Percentiles rank a stretch among this genome's conserved stretches.
Evolutionary conservation across 2,797 vertebrate species (phyloP).

Genomic region (Arvicola amphibius): DNA sequence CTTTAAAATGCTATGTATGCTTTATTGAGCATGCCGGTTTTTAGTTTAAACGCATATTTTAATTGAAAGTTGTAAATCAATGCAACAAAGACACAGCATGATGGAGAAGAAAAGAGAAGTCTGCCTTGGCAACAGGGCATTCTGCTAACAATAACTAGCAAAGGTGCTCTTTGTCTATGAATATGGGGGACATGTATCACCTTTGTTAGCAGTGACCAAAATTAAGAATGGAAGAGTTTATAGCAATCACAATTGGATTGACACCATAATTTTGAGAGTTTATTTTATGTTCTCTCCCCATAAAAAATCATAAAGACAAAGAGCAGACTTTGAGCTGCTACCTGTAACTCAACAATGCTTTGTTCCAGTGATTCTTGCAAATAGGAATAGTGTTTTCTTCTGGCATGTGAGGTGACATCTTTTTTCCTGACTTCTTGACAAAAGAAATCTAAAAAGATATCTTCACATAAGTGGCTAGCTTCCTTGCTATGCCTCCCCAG

Average conservation of each 20-base stretch:
- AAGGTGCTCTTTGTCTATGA: slow-evolving; percentile 4
- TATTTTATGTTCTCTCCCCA: not conserved
- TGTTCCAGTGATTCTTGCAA: slow-evolving; percentile 39
- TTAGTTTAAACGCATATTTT: not conserved
- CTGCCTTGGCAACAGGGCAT: not conserved
- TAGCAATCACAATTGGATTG: not conserved
- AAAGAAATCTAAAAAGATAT: not conserved
- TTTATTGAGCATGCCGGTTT: not conserved
- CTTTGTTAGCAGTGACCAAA: not conserved
- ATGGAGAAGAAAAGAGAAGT: not conserved
- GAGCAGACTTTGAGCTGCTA: not conserved
- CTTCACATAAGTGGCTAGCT: not conserved
- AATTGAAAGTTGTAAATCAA: not conserved
- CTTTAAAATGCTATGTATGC: not conserved
- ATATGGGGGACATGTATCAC: not conserved
- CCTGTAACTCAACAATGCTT: not conserved
- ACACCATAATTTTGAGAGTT: not conserved
- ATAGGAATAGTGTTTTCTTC: slow-evolving; percentile 24
- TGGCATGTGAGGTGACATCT: slow-evolving; percentile 21
- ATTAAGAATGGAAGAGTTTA: not conserved
- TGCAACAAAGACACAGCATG: not conserved
- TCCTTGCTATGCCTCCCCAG: not conserved
- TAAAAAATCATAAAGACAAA: slow-evolving; percentile 21
- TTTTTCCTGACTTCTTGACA: not conserved
- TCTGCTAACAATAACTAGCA: not conserved